These are phyloP conservation scores for Xerus inauris DNA, from an alignment of 2,113 vertebrate genomes.

Conservation along the genomic window DNA sequence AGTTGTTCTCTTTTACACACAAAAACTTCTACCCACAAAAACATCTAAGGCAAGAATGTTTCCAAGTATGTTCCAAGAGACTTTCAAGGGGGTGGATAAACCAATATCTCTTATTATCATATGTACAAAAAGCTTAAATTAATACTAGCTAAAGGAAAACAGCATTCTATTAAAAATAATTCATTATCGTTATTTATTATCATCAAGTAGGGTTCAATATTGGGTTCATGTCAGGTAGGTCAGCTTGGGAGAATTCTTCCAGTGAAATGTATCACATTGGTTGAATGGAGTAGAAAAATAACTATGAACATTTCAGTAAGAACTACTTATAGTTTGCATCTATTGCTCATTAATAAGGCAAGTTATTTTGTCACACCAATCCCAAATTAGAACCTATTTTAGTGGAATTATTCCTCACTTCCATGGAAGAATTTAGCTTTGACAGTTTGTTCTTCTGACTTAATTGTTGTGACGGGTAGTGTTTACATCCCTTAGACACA, in stretches of 20 bases:
- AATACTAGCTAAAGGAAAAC: background rate
- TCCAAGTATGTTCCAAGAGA: background rate
- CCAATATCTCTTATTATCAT: background rate
- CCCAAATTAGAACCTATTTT: background rate
- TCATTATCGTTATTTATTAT: background rate
- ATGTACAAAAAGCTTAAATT: conserved; percentile 16
- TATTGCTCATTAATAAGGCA: too few relatives aligned
- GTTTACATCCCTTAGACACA: background rate
- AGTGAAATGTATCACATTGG: background rate
- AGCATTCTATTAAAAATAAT: background rate
- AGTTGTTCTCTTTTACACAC: background rate
- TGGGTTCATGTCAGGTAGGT: background rate
- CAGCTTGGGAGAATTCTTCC: background rate
- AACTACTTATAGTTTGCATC: too few relatives aligned
- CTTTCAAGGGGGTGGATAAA: background rate
- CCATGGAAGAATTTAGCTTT: background rate
- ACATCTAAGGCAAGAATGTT: background rate
- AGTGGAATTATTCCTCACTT: background rate
- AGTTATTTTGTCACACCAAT: background rate
- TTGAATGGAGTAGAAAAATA: background rate
- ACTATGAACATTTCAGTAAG: background rate
- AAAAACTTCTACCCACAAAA: background rate
- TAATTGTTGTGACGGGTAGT: background rate
- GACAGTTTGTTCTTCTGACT: background rate
- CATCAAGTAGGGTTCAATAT: background rate